Evolutionary conservation across 2,113 vertebrate species (phyloP).

Genomic region (Myrmecobius fasciatus): DNA sequence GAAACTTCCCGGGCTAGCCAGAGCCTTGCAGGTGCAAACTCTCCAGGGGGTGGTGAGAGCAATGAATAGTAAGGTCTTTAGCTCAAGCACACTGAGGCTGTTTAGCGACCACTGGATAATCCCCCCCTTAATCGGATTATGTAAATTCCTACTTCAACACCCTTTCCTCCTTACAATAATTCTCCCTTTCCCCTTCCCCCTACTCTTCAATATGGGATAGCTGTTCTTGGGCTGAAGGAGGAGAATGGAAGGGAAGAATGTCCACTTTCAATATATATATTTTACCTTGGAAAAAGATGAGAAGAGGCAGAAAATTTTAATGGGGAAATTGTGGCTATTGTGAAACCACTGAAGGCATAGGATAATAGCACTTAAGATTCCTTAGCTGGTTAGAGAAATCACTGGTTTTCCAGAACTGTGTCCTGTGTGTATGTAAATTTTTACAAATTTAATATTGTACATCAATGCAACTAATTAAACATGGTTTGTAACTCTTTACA

Average conservation of each 20-base stretch:
- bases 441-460: neutral
- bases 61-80: conserved; percentile 96
- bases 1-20: conserved; percentile 67
- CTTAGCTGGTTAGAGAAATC: neutral
- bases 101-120: conserved; percentile 93
- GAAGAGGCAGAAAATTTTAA: conserved; percentile 19
- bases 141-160: conserved; percentile 95
- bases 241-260: conserved; percentile 64
- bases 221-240: conserved; percentile 63
- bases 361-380: neutral
- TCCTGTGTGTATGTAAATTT: neutral
- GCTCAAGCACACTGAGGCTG: conserved; percentile 91
- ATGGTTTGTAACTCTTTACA: neutral
- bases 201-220: conserved; percentile 77
- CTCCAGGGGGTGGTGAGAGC: conserved; percentile 88
- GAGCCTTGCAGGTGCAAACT: conserved; percentile 92
- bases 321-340: conserved; percentile 21
- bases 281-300: conserved; percentile 63
- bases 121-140: conserved; percentile 97
- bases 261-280: conserved; percentile 71
- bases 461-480: neutral
- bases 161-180: conserved; percentile 66
- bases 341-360: neutral
- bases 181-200: conserved; percentile 19
- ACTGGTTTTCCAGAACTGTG: neutral